phyloP scores from a whole-genome alignment of 2,113 vertebrate species.

The Cryptotis parvus region DNA sequence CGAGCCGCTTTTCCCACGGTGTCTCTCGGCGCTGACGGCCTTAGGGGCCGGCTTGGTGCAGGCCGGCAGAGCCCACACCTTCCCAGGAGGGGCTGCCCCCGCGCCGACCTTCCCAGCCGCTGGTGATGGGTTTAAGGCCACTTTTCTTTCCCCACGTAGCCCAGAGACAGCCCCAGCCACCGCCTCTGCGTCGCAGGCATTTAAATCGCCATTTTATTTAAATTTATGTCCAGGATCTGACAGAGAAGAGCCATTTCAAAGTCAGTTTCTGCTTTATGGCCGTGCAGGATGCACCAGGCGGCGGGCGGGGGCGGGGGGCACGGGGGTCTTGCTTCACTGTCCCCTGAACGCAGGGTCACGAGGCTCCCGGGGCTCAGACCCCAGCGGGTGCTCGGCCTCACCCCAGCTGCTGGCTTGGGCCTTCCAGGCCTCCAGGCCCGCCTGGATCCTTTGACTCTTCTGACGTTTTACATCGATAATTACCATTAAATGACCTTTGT shows the following conservation, averaged over 20 bases:
- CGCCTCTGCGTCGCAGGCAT: conserved; percentile 67
- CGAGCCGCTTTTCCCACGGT: too few species aligned
- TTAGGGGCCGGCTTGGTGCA: too few species aligned
- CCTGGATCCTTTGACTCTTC: too few species aligned
- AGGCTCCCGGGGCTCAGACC: too few species aligned
- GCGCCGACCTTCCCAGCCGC: not conserved
- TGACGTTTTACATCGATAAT: too few species aligned
- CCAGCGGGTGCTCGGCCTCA: not conserved
- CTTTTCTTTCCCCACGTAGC: conserved; percentile 51
- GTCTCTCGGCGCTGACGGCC: too few species aligned
- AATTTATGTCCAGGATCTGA: conserved; percentile 80
- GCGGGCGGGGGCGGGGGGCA: not conserved
- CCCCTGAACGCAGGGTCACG: too few species aligned
- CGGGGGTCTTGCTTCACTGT: too few species aligned
- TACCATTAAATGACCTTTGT: too few species aligned
- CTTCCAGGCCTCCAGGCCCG: too few species aligned
- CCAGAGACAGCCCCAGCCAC: conserved; percentile 59
- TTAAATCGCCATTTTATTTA: conserved; percentile 83
- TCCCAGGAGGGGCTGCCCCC: not conserved
- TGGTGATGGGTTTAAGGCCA: not conserved
- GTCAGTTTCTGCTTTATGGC: conserved; percentile 79
- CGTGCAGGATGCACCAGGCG: conserved; percentile 40
- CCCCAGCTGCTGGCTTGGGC: not conserved
- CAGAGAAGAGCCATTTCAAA: conserved; percentile 80
- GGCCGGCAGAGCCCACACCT: too few species aligned